Evolutionary conservation across 1,140 invertebrate genomes (phyloP).

Genomic region (Drosophila saltans): DNA sequence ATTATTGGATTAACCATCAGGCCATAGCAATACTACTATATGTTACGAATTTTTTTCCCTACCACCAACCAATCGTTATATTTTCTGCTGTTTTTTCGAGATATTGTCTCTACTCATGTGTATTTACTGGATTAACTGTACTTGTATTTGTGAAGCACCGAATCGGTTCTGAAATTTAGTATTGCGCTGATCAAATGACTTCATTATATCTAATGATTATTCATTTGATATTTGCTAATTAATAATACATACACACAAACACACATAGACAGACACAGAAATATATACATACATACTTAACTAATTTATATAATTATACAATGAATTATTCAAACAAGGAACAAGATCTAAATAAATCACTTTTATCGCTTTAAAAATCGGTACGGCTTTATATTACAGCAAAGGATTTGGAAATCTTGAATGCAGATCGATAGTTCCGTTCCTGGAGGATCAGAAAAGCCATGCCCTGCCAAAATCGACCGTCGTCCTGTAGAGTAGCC

Average conservation of each 20-base stretch:
- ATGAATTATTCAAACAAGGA: constrained; percentile 51
- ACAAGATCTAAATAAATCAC: constrained; percentile 71
- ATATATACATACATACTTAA: constrained; percentile 59
- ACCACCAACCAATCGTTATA: constrained; percentile 38
- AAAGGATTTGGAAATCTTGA: no score
- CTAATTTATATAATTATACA: constrained; percentile 79
- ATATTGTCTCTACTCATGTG: constrained; percentile 45
- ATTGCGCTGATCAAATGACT: constrained; percentile 64
- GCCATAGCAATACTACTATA: constrained; percentile 50
- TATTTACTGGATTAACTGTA: constrained; percentile 47
- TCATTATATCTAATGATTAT: constrained; percentile 62
- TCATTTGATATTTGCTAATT: constrained; percentile 77
- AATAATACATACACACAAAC: constrained; percentile 40
- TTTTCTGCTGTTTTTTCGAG: constrained; percentile 15
- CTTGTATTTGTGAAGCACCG: constrained; percentile 47
- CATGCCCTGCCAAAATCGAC: no score
- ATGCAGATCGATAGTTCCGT: no score
- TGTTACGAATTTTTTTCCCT: constrained; percentile 53
- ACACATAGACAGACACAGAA: constrained; percentile 39
- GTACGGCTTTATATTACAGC: no score
- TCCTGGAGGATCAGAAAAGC: no score
- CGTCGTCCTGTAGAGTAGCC: no score
- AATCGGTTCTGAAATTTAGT: constrained; percentile 55
- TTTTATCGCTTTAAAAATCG: constrained; percentile 60
- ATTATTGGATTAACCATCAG: constrained; percentile 66